Evolutionary conservation across 2,888 invertebrate genomes (phyloP).

Genomic region (Pammene fasciana): DNA sequence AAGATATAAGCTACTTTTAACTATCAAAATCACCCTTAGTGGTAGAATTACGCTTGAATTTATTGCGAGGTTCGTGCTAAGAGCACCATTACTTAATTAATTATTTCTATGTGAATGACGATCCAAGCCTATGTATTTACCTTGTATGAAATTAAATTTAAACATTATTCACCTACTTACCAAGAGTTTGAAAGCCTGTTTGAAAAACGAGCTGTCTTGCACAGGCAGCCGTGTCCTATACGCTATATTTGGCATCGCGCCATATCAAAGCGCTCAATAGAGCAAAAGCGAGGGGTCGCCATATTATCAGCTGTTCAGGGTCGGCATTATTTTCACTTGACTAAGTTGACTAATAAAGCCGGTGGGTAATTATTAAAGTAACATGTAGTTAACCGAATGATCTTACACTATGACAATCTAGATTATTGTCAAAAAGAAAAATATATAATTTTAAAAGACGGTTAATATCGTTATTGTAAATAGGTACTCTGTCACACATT

Average conservation of each 20-base stretch:
- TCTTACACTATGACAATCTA: no score
- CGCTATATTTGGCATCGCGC: conserved; percentile 33
- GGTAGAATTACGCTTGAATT: no score
- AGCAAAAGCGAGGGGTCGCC: conserved; percentile 29
- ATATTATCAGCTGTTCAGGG: conserved; percentile 18
- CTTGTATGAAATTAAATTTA: neutral
- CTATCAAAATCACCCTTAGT: no score
- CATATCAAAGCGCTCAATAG: conserved; percentile 32
- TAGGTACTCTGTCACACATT: no score
- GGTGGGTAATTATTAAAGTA: neutral
- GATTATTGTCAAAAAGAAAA: no score
- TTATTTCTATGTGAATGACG: no score
- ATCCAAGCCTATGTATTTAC: no score
- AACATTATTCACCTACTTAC: neutral
- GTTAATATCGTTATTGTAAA: no score
- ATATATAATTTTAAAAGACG: no score
- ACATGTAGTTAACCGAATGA: neutral
- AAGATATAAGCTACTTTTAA: no score
- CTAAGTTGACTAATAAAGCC: conserved; percentile 1
- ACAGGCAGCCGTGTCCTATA: conserved; percentile 5
- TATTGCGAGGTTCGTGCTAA: no score
- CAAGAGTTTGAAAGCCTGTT: neutral
- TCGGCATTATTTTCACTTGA: conserved; percentile 20
- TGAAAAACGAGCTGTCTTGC: conserved; percentile 8
- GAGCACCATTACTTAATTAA: no score